Percentiles rank a stretch among this genome's conserved stretches.
Evolutionary conservation across 92 coral and sea anemone species (phyloP).

Genomic region (Bergia puertoricense): DNA sequence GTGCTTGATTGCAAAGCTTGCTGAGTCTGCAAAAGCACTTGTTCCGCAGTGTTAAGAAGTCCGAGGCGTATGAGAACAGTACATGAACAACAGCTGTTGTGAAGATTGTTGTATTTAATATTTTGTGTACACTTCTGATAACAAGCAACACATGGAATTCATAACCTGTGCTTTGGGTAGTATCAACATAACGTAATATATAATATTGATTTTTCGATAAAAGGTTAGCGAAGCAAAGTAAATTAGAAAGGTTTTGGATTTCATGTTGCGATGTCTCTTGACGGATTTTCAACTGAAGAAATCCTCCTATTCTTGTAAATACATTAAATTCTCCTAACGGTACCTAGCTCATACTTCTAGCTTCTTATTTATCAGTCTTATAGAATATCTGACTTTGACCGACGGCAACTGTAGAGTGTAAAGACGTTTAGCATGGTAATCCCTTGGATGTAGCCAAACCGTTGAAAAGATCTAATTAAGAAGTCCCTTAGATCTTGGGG

Average conservation of each 20-base stretch:
- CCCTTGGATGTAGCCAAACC: background rate
- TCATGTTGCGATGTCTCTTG: background rate
- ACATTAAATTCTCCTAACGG: too few species aligned
- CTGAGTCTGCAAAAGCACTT: slow-evolving; percentile 14
- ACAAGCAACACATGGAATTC: background rate
- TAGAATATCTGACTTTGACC: background rate
- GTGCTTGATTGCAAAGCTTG: background rate
- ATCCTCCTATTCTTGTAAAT: background rate
- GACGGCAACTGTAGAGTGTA: background rate
- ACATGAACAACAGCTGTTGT: slow-evolving; percentile 13
- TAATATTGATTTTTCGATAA: background rate
- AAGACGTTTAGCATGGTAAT: background rate
- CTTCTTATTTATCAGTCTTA: too few species aligned
- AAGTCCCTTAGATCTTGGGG: background rate
- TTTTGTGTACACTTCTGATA: background rate
- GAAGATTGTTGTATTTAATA: background rate
- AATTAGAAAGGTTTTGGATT: background rate
- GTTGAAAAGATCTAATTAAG: background rate
- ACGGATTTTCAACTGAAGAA: background rate
- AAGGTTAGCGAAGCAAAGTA: background rate
- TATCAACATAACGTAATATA: too few species aligned
- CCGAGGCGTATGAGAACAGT: background rate
- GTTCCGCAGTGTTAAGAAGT: background rate
- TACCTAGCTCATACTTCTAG: background rate
- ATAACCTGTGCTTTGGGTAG: background rate